Base-by-base conservation (phyloP, 2,888 invertebrate genomes). In the Eumacrocentrus americanus region DNA sequence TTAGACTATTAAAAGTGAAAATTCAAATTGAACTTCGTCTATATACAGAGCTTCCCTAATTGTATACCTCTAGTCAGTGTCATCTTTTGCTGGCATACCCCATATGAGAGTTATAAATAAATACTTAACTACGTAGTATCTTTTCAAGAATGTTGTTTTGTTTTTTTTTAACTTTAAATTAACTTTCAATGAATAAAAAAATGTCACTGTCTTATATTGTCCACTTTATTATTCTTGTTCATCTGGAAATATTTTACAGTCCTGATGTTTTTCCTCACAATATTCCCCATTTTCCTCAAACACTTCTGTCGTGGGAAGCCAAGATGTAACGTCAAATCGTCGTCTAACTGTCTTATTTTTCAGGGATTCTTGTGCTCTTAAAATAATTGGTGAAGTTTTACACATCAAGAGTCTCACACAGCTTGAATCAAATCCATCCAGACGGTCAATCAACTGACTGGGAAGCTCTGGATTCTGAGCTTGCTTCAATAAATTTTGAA, bases 341-440 rank as follows among this genome's bases (percentile, higher is more conserved):
- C 74, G 23, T 55, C 54, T 58, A 63, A 65, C 12, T 38, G 73
- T 69, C 63, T 73, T 63, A 62, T 73, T 68, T 77, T 77, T 83
- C 59, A 91, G 81, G 0, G 89, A 86, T 59, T 84, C 84, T 73
- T 94, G 93, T 87, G 92, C 91, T 67, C 88, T 88, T 82, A 85
- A 85, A 62, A 94, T 87, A 62, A 92, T 87, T 0, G 92, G 92
- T 0, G 89, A 86, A 64, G 86, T 85, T 82, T 92, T 92, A 76
- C 94, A 94, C 62, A 92, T 81, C 29, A 94, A 79, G 25, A 91
- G 81, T 71, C 88, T 86, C 2, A 91, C 83, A 69, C 92, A 92
- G 52, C 87, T 87, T 0, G 86, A 88, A 67, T 90, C 88, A 61
- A 86, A 82, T 12, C 83, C 83, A 3, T 84, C 80, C 50, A 90